phyloP scores from a whole-genome alignment of 2,113 vertebrate species.

The Motacilla tschutschensis region DNA sequence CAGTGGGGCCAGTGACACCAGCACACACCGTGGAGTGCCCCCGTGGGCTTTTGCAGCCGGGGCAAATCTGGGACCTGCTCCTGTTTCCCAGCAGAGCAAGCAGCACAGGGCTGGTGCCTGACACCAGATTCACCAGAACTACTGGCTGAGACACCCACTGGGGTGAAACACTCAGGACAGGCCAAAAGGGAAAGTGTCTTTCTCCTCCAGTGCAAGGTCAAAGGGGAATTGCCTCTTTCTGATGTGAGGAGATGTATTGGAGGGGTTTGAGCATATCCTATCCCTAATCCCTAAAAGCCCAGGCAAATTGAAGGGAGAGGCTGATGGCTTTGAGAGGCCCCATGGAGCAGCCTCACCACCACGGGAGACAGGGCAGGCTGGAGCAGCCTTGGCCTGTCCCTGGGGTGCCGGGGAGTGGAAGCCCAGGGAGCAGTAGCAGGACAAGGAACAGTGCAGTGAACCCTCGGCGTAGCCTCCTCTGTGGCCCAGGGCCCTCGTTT shows the following conservation, averaged over 20 bases:
- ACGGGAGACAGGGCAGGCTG: neutral
- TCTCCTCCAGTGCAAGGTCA: neutral
- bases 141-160: neutral
- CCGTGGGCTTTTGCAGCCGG: fast-evolving
- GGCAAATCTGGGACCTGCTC: neutral
- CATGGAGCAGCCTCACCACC: neutral
- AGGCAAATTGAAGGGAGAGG: neutral
- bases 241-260: neutral
- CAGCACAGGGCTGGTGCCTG: fast-evolving
- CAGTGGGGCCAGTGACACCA: neutral
- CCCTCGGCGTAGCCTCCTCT: slow-evolving; percentile 11
- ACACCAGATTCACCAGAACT: neutral
- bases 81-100: neutral
- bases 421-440: neutral
- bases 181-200: neutral
- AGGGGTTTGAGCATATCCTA: neutral
- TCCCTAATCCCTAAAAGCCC: neutral
- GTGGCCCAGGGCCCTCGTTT: slow-evolving; percentile 58
- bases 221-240: neutral
- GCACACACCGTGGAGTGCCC: fast-evolving
- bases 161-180: neutral
- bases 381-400: neutral
- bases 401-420: neutral
- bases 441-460: slow-evolving; percentile 72
- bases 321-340: neutral